Evolutionary conservation across 2,113 vertebrate genomes (phyloP).

Genomic region (Hippocampus mohnikei): DNA sequence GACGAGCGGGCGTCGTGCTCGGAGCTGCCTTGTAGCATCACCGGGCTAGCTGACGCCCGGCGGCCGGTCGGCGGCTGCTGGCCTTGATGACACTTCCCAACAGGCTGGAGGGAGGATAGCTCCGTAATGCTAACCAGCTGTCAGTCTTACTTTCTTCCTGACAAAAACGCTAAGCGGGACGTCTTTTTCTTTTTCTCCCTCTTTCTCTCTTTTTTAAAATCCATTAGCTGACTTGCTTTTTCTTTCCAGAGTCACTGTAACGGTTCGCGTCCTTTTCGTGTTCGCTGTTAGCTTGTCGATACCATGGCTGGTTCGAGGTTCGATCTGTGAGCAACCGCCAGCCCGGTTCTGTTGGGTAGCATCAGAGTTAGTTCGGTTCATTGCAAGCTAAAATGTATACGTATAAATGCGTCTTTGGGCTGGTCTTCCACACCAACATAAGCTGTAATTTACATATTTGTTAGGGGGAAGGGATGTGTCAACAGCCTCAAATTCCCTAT

Average conservation of each 20-base stretch:
- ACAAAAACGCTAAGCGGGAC: neutral
- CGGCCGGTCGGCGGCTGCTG: conserved; percentile 25
- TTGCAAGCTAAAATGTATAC: neutral
- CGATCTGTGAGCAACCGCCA: neutral
- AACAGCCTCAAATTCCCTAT: neutral
- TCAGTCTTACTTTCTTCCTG: conserved; percentile 5
- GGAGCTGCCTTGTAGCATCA: conserved; percentile 43
- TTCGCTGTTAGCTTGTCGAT: conserved; percentile 31
- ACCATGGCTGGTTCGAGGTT: neutral
- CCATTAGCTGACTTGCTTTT: neutral
- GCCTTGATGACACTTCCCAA: conserved; percentile 50
- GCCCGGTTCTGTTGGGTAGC: neutral
- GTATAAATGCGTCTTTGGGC: neutral
- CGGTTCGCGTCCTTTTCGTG: conserved; percentile 41
- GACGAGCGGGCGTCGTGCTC: conserved; percentile 2
- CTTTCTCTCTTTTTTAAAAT: neutral
- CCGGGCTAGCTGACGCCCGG: conserved; percentile 43
- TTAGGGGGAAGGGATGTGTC: neutral
- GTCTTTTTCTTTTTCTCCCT: neutral
- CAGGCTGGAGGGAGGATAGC: conserved; percentile 36
- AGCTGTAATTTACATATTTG: neutral
- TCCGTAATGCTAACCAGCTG: conserved; percentile 34
- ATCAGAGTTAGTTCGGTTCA: neutral
- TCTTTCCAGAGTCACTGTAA: conserved; percentile 4
- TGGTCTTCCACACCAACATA: neutral